Conservation (phyloP, 2,797 vertebrate species). For the Microhierax caerulescens region DNA sequence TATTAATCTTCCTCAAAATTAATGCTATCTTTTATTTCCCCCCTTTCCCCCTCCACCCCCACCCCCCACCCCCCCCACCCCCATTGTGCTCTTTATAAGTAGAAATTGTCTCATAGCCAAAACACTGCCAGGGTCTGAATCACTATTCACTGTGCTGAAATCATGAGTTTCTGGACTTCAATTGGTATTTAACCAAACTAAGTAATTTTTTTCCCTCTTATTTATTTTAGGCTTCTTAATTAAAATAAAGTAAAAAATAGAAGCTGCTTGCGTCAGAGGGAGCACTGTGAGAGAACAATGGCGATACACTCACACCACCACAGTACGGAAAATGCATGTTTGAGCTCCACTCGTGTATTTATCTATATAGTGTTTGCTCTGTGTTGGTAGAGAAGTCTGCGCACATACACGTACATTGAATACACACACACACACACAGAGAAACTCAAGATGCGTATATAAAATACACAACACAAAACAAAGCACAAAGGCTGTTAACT, state of each 20-base stretch:
- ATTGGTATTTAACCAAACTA: conserved; percentile 17
- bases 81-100: conserved; percentile 62
- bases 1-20: conserved; percentile 66
- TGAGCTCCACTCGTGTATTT: neutral
- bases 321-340: conserved; percentile 3
- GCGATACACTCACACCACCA: neutral
- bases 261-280: neutral
- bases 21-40: conserved; percentile 19
- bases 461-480: conserved; percentile 28
- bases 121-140: conserved; percentile 67
- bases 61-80: too few relatives aligned
- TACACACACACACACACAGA: neutral
- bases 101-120: conserved; percentile 68
- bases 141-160: conserved; percentile 65
- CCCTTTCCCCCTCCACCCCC: too few relatives aligned
- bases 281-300: conserved; percentile 24
- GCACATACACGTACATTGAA: neutral
- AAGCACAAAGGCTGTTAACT: conserved; percentile 53
- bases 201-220: neutral
- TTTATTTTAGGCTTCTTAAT: conserved; percentile 15
- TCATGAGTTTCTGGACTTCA: conserved; percentile 46
- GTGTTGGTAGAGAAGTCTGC: neutral
- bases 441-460: neutral
- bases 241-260: neutral
- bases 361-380: neutral